These are phyloP conservation scores for Halesus radiatus DNA, from an alignment of 1,140 invertebrate genomes.

Conservation along the genomic window DNA sequence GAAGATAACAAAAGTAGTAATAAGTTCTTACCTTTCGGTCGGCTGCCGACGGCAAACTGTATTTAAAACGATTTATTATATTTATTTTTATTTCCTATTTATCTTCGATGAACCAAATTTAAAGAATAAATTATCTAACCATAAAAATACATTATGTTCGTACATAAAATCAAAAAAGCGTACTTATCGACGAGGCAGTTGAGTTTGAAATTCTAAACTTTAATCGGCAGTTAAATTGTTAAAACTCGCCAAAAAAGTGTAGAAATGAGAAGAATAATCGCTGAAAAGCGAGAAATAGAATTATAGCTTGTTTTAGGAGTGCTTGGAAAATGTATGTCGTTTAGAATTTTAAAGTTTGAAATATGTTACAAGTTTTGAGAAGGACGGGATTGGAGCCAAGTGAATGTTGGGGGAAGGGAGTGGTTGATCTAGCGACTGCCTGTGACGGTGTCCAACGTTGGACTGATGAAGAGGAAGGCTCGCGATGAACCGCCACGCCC, in stretches of 20 bases:
- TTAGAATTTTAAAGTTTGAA: conserved; percentile 31
- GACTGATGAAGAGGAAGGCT: conserved; percentile 47
- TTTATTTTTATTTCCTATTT: not conserved
- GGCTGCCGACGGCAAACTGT: conserved; percentile 14
- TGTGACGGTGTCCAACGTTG: conserved; percentile 51
- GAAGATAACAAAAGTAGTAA: not conserved
- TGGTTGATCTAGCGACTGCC: conserved; percentile 9
- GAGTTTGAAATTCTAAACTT: conserved; percentile 32
- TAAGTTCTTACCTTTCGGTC: conserved; percentile 15
- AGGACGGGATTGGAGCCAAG: not conserved
- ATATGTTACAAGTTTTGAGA: conserved; percentile 40
- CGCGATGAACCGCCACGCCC: conserved; percentile 54
- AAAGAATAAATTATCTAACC: not conserved
- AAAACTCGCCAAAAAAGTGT: conserved; percentile 13
- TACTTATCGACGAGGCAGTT: not conserved
- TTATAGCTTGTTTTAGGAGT: not conserved
- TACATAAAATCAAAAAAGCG: not conserved
- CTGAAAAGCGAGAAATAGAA: not conserved
- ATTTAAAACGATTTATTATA: not conserved
- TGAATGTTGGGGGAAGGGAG: not conserved
- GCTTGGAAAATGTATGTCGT: not conserved
- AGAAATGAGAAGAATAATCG: not conserved
- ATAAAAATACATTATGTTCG: too few species aligned
- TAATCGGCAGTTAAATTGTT: not conserved
- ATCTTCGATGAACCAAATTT: conserved; percentile 16